Conservation (phyloP, 2,888 invertebrate genomes). For the Dynastes grantii region DNA sequence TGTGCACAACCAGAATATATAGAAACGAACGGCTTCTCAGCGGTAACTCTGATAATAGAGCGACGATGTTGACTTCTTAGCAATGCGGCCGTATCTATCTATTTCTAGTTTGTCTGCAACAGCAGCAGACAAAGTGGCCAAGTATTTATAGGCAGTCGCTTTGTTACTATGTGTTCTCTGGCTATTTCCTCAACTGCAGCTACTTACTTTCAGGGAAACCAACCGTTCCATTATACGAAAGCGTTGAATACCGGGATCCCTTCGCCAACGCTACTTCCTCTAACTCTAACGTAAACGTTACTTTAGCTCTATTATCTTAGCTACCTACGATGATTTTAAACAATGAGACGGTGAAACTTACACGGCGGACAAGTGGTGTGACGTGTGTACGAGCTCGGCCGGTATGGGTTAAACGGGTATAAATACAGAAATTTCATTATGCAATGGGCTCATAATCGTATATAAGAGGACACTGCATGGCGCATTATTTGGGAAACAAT, state of each 20-base stretch:
- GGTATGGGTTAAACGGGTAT: conserved; percentile 19
- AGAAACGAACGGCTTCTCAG: conserved; percentile 37
- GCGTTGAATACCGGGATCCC: not conserved
- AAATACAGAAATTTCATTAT: conserved; percentile 13
- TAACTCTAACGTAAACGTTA: conserved; percentile 36
- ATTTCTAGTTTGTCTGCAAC: conserved; percentile 59
- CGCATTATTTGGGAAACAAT: not conserved
- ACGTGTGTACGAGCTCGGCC: not conserved
- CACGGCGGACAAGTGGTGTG: conserved; percentile 7
- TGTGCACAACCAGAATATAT: conserved; percentile 26
- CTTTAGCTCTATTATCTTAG: conserved; percentile 38
- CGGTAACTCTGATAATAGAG: conserved; percentile 55
- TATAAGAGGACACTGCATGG: no score
- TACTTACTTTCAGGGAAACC: conserved; percentile 49
- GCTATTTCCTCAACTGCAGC: conserved; percentile 58
- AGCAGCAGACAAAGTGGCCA: conserved; percentile 58
- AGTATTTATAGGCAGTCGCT: conserved; percentile 59
- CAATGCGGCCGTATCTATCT: conserved; percentile 60
- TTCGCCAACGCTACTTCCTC: conserved; percentile 15
- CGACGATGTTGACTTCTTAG: conserved; percentile 59
- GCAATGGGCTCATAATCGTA: conserved; percentile 7
- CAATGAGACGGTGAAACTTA: conserved; percentile 33
- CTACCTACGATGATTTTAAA: conserved; percentile 24
- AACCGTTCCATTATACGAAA: conserved; percentile 48
- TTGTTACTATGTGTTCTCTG: conserved; percentile 59